phyloP scores from a whole-genome alignment of 2,113 vertebrate genomes.

The Mus musculus region GRCm39 chr6:32252001-32252500 shows the following conservation, averaged over 20 bases:
- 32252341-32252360: constrained; percentile 59
- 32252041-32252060: constrained; percentile 70
- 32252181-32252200: not conserved
- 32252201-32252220: not conserved
- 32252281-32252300: not conserved
- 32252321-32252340: not conserved
- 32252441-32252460: not conserved
- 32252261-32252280: not conserved
- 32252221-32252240: not conserved
- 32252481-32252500: not conserved
- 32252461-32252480: not conserved
- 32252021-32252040: constrained; percentile 84
- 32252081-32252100: constrained; percentile 77
- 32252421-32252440: not conserved
- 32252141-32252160: constrained; percentile 72
- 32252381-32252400: not conserved
- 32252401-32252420: not conserved
- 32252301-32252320: not conserved
- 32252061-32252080: constrained; percentile 76
- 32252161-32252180: not conserved
- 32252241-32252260: not conserved
- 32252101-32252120: constrained; percentile 74
- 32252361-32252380: not conserved
- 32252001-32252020: constrained; percentile 86
- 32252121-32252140: constrained; percentile 71